Conservation (phyloP, 2,888 invertebrate species). For the Rhabditoides inermis region DNA sequence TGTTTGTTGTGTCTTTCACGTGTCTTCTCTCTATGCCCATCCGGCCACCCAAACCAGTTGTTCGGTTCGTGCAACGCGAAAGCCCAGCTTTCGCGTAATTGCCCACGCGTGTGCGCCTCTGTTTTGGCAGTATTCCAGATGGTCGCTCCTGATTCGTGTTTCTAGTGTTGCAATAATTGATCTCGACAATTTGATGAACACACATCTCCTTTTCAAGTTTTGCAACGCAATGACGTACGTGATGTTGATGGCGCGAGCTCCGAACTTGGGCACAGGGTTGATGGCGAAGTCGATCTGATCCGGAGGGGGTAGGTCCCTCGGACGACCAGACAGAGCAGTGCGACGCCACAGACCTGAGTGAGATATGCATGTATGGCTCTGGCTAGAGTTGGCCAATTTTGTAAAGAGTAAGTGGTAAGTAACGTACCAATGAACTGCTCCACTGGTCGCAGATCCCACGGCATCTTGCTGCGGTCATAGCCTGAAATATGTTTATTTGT, state of each 20-base stretch:
- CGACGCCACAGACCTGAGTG: not conserved
- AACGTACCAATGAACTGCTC: constrained; percentile 41
- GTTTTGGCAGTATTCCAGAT: no score
- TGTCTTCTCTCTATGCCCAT: no score
- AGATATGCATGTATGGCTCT: constrained; percentile 6
- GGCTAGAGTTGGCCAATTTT: not conserved
- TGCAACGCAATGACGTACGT: constrained; percentile 36
- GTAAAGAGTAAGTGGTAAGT: not conserved
- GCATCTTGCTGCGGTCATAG: constrained; percentile 38
- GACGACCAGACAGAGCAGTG: constrained; percentile 10
- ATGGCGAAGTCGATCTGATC: constrained; percentile 50
- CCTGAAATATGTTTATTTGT: no score
- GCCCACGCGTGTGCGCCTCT: no score
- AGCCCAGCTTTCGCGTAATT: no score
- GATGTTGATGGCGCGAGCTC: constrained; percentile 48
- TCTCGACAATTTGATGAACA: no score
- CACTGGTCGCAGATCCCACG: constrained; percentile 46
- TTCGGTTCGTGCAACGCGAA: no score
- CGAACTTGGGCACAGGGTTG: constrained; percentile 52
- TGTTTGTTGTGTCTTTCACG: not conserved
- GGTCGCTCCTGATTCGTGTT: no score
- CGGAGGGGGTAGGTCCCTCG: constrained; percentile 43
- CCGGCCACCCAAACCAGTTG: no score
- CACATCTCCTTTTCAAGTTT: not conserved
- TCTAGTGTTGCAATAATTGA: no score